A percentile compares a stretch with the other conserved stretches of the same genome.
These are phyloP conservation scores for Microplitis deprimator DNA, from an alignment of 2,888 invertebrate species.

Conservation along the genomic window DNA sequence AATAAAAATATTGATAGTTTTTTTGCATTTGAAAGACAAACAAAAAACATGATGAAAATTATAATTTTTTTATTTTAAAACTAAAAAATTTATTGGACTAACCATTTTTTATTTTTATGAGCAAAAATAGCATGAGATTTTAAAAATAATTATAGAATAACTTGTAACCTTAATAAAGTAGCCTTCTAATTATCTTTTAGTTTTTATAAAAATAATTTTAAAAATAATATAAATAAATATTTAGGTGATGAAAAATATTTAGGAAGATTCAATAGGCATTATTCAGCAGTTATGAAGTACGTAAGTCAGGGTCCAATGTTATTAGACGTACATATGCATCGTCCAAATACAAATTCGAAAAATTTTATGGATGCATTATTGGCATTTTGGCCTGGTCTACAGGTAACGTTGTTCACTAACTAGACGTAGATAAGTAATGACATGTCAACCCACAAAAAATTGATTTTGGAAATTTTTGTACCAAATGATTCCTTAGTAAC, in stretches of 20 bases:
- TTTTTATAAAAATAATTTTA: not conserved
- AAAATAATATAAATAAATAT: not conserved
- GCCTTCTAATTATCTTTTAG: not conserved
- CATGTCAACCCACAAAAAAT: too few relatives aligned
- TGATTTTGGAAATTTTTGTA: too few relatives aligned
- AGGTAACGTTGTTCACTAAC: conserved; percentile 75
- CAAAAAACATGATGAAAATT: too few relatives aligned
- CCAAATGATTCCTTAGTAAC: too few relatives aligned
- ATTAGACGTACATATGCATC: conserved; percentile 96
- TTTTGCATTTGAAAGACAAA: too few relatives aligned
- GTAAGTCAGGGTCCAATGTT: conserved; percentile 95
- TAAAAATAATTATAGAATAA: not conserved
- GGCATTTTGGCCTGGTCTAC: conserved; percentile 98
- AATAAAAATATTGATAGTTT: too few relatives aligned
- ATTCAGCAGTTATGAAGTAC: conserved; percentile 97
- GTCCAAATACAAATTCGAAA: conserved; percentile 93
- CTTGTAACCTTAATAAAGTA: not conserved
- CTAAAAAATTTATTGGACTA: too few relatives aligned
- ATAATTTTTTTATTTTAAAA: too few relatives aligned
- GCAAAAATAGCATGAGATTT: not conserved
- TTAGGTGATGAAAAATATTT: conserved; percentile 90
- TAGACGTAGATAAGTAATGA: too few relatives aligned
- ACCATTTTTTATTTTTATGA: too few relatives aligned
- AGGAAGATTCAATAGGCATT: conserved; percentile 94
- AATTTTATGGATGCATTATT: conserved; percentile 98